Evolutionary conservation across 2,797 vertebrate species (phyloP).

Genomic region (Lithobates sylvaticus): DNA sequence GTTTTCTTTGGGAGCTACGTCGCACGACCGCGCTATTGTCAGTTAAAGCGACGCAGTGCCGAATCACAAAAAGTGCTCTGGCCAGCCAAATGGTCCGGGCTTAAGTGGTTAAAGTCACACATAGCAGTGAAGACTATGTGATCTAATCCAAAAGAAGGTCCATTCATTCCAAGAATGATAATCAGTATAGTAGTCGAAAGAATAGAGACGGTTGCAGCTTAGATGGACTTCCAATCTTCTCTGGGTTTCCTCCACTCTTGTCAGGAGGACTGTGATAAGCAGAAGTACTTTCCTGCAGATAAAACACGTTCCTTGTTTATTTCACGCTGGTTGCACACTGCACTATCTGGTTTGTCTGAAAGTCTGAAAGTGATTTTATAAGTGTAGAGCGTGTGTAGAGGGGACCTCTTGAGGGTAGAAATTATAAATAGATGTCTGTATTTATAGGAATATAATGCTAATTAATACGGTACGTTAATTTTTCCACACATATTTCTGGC

Average conservation of each 20-base stretch:
- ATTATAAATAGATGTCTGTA: not conserved
- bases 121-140: too few relatives aligned
- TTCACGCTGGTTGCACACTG: not conserved
- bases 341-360: not conserved
- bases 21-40: too few relatives aligned
- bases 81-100: too few relatives aligned
- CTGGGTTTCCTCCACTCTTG: not conserved
- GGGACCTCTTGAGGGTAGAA: not conserved
- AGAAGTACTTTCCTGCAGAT: conserved; percentile 15
- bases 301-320: not conserved
- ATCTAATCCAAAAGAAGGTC: too few relatives aligned
- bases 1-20: too few relatives aligned
- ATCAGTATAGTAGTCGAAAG: too few relatives aligned
- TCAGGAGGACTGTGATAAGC: too few relatives aligned
- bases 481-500: not conserved
- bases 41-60: too few relatives aligned
- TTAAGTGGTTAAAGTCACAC: too few relatives aligned
- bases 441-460: not conserved
- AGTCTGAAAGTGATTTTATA: conserved; percentile 25
- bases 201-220: too few relatives aligned
- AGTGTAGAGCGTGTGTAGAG: not conserved
- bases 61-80: too few relatives aligned
- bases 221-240: not conserved
- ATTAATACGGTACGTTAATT: not conserved
- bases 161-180: too few relatives aligned